A percentile compares a stretch with the other conserved stretches of the same genome.
Conservation (phyloP, 92 coral and sea anemone species). For the Heliopora coerulea region DNA sequence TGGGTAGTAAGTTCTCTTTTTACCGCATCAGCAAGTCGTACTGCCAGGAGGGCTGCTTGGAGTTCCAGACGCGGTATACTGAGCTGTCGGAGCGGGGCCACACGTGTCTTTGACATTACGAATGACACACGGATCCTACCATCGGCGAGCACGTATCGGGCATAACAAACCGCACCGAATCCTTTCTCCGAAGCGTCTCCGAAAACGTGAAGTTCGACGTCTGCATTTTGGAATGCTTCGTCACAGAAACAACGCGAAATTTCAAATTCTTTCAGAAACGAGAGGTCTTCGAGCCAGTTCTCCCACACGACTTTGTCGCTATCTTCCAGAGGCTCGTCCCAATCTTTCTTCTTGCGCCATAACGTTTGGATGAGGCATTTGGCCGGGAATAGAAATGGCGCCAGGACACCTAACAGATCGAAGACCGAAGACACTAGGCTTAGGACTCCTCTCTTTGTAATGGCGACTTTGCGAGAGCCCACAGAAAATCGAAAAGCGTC, state of each 20-base stretch:
- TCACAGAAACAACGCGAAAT: constrained; percentile 51
- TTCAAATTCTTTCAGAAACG: too few species aligned
- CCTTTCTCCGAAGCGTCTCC: constrained; percentile 72
- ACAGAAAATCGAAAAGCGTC: constrained; percentile 40
- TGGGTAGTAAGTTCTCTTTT: constrained; percentile 52
- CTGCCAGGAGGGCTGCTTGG: constrained; percentile 63
- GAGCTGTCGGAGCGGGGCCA: too few species aligned
- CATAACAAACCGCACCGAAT: constrained; percentile 66
- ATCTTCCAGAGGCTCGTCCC: constrained; percentile 55
- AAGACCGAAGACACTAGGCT: constrained; percentile 49
- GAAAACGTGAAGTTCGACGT: constrained; percentile 57
- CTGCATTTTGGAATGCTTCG: not conserved
- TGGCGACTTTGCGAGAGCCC: constrained; percentile 28
- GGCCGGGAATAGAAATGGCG: constrained; percentile 42
- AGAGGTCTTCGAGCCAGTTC: constrained; percentile 54
- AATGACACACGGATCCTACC: constrained; percentile 55
- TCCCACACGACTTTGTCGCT: constrained; percentile 36
- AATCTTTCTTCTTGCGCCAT: constrained; percentile 49
- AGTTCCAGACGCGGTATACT: constrained; percentile 63
- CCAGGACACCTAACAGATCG: constrained; percentile 58
- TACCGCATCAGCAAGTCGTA: too few species aligned
- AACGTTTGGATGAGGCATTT: constrained; percentile 50
- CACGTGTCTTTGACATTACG: constrained; percentile 59
- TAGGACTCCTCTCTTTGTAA: constrained; percentile 43
- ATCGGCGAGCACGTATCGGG: constrained; percentile 46